Base-by-base conservation (phyloP, 2,113 vertebrate species). In the Stomatorhinus ivindoensis region DNA sequence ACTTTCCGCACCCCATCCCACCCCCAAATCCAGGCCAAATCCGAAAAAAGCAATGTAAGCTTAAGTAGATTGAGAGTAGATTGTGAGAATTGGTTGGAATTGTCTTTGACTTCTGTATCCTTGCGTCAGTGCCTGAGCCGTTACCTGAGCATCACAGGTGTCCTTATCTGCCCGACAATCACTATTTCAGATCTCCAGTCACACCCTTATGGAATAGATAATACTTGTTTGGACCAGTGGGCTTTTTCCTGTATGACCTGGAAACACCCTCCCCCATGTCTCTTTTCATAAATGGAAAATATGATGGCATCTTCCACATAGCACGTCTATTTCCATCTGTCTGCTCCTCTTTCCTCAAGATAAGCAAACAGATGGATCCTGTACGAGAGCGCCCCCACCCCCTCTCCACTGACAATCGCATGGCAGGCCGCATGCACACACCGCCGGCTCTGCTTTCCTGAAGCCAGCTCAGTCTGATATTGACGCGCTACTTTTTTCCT, bases 401-500 rank as follows among this genome's bases (percentile, higher is more conserved):
- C 89, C 89, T 82, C 87, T 69, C 19, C 9, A 44, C 73, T 86
- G 47, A 86, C 89, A 10, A 39, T 86, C 73, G 82, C 76, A 84
- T 5, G 27, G 39, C 82, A 83, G 35, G 35, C 86, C 39, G 47
- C 58, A 88, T 69, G 15, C 47, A 89, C 91, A 90, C 86, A 86
- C 88, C 58, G 53, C 80, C 90, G 80, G 80, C 69, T 90, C 58
- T 89, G 47, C 93, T 91, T 96, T 96, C 95, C 95, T 21, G 13
- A 83, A 87, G n/a, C 53, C 88, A 87, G 61, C 73, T 84, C 88
- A 80, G 90, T 92, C 93, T 92, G 91, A 90, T 92, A 92, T 90
- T 92, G 93, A 95, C 93, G 94, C 92, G 92, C 92, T 91, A 91
- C 91, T 92, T 89, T 94, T 69, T 96, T 96, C 95, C 95, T 94